Evolutionary conservation across 2,888 invertebrate species (phyloP).

Genomic region (Clepsis dumicolana): DNA sequence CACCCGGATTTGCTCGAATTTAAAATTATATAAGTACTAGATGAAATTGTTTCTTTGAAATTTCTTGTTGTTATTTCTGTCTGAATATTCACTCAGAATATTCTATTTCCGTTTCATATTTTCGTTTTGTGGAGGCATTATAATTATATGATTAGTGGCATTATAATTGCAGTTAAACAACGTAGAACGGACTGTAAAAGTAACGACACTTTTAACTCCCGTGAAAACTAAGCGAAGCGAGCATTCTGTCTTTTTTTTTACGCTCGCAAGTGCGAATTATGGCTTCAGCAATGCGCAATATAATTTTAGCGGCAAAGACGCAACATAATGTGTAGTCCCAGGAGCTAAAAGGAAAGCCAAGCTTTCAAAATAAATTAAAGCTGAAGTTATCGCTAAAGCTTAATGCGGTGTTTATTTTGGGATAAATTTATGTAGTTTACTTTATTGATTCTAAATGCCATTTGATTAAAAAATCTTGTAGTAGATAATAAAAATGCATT

Average conservation of each 20-base stretch:
- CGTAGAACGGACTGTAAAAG: not conserved
- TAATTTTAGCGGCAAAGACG: not conserved
- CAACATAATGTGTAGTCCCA: not conserved
- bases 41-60: no score
- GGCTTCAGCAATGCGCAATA: not conserved
- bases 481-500: no score
- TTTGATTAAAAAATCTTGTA: no score
- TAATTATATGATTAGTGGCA: not conserved
- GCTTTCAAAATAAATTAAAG: not conserved
- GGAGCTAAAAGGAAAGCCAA: not conserved
- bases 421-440: no score
- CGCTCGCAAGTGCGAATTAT: conserved; percentile 7
- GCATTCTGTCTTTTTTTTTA: not conserved
- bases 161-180: not conserved
- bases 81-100: no score
- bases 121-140: not conserved
- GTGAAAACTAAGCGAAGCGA: not conserved
- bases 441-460: no score
- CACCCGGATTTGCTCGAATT: not conserved
- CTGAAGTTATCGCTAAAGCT: not conserved
- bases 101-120: not conserved
- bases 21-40: not conserved
- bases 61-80: not conserved
- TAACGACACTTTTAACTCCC: not conserved
- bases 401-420: no score